Evolutionary conservation across 2,113 vertebrate genomes (phyloP).

Genomic region (Bolborhynchus lineola): DNA sequence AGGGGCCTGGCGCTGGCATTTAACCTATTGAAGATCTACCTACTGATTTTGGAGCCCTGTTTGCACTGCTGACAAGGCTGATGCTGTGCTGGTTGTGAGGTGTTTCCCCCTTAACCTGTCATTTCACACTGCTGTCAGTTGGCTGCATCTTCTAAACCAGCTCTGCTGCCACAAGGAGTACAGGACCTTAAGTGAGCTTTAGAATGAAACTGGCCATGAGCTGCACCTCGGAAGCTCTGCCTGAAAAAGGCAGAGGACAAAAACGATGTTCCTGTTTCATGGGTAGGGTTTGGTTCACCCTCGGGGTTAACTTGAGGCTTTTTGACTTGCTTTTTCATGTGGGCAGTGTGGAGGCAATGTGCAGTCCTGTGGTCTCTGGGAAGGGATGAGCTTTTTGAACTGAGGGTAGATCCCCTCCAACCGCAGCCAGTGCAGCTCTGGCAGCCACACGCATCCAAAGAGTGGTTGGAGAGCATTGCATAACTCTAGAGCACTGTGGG

Average conservation of each 20-base stretch:
- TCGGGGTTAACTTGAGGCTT: not conserved
- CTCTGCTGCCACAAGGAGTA: not conserved
- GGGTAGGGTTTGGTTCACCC: not conserved
- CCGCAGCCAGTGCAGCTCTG: fast-evolving
- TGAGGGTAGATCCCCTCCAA: not conserved
- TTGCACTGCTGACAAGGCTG: not conserved
- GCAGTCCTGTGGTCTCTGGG: not conserved
- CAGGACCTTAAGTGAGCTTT: not conserved
- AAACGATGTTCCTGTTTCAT: not conserved
- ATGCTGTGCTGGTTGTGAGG: not conserved
- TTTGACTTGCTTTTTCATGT: not conserved
- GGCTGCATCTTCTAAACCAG: not conserved
- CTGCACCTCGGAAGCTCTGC: not conserved
- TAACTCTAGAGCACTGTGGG: not conserved
- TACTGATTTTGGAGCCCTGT: not conserved
- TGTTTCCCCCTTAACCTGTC: not conserved
- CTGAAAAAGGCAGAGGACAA: not conserved
- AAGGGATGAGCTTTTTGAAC: not conserved
- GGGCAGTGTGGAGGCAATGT: not conserved
- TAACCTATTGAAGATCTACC: not conserved
- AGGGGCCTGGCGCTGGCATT: not conserved
- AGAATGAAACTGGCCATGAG: not conserved
- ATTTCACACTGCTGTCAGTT: not conserved
- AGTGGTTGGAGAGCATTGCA: fast-evolving
- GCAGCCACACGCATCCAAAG: not conserved